Evolutionary conservation across 2,888 invertebrate genomes (phyloP), one percentile per base, ranked within the genome.

Genomic region (Elysia crispata): DNA sequence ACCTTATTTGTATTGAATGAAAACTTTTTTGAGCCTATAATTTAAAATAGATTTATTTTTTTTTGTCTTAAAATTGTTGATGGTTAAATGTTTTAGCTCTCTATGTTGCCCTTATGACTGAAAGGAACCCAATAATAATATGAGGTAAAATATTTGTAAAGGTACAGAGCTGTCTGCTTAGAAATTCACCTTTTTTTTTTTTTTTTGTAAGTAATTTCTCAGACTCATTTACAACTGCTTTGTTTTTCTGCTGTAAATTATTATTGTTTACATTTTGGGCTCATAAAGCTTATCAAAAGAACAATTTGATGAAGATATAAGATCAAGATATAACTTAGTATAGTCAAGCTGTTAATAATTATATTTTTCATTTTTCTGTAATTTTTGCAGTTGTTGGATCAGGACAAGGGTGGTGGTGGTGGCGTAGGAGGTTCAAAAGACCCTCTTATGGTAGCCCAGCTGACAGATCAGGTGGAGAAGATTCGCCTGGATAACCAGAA

Each of bases 401-500:
- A 80, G 31, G 80, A 76, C 18, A 76, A 77, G 60, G 76, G 80
- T 18, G 66, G 66, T 54, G 54, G 74, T 18, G 78, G 60, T 49
- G n/a, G n/a, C n/a, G n/a, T n/a, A 41, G 77, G 60, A 18, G 31
- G 31, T 76, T 64, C 49, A 1, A 74, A 66, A 20, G 80, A 76
- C 23, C 41, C 69, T 20, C 49, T 31, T 5, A 70, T 80, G 76
- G 70, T 80, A 28, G 75, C 28, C 8, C 80, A 80, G 31, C 70
- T 80, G 70, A 80, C 80, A n/a, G 80, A 80, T 23, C 80, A 80
- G 76, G 25, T 80, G 20, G 80, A 80, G 50, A 67, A 76, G n/a
- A 69, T 76, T 20, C 57, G 80, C 20, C 62, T 80, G 18, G 80
- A 80, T 18, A 80, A 76, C 57, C 76, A 76, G 15, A 80, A 69